Evolutionary conservation across 2,797 vertebrate species (phyloP).

Genomic region (Acanthiza pusilla): DNA sequence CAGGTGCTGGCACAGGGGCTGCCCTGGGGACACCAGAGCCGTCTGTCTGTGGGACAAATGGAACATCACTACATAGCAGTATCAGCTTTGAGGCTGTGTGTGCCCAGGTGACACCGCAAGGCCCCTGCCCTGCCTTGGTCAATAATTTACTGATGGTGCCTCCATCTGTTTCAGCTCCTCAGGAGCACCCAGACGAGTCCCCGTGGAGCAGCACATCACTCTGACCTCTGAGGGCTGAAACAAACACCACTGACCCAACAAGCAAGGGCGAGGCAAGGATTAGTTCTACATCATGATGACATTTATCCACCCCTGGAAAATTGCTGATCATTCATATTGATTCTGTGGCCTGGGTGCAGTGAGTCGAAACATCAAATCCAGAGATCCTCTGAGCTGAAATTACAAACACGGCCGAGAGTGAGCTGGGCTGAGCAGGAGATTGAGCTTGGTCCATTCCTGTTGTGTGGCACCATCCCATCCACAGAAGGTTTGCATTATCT

Average conservation of each 20-base stretch:
- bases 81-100: fast-evolving
- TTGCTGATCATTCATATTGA: slow-evolving; percentile 47
- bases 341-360: not conserved
- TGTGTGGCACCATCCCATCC: too few relatives aligned
- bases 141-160: not conserved
- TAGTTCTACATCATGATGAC: not conserved
- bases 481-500: fast-evolving
- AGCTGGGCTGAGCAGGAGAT: not conserved
- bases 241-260: not conserved
- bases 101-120: not conserved
- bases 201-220: not conserved
- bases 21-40: not conserved
- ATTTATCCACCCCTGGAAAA: slow-evolving; percentile 40
- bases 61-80: fast-evolving
- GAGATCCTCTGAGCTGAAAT: not conserved
- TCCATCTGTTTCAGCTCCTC: not conserved
- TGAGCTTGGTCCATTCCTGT: not conserved
- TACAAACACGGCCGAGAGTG: not conserved
- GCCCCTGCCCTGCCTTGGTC: not conserved
- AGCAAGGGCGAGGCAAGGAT: not conserved
- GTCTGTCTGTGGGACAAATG: fast-evolving
- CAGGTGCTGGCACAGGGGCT: not conserved
- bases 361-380: not conserved
- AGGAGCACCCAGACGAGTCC: not conserved
- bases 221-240: not conserved